A percentile compares a stretch with the other conserved stretches of the same genome.
Evolutionary conservation across 2,797 vertebrate genomes (phyloP).

Genomic region (Philypnodon macrostomus): DNA sequence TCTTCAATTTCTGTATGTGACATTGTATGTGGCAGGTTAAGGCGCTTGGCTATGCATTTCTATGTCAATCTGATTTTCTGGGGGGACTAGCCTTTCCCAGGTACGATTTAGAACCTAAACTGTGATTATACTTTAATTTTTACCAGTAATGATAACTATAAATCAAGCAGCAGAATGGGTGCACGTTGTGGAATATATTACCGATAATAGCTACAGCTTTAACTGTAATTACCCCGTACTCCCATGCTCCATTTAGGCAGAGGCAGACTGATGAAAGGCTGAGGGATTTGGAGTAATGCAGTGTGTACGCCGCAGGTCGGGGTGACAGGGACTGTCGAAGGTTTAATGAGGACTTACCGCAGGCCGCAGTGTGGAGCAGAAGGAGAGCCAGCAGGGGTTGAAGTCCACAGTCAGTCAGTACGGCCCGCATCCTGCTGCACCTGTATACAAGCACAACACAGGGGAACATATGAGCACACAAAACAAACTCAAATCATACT

Average conservation of each 20-base stretch:
- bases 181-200: neutral
- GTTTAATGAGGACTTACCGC: constrained; percentile 69
- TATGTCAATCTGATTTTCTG: neutral
- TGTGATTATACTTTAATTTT: neutral
- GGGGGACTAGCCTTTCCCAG: neutral
- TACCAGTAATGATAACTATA: constrained; percentile 1
- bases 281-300: constrained; percentile 6
- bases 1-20: constrained; percentile 9
- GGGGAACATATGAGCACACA: constrained; percentile 36
- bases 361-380: constrained; percentile 64
- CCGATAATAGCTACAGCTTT: constrained; percentile 8
- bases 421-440: constrained; percentile 72
- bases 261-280: neutral
- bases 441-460: constrained; percentile 51
- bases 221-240: constrained; percentile 8
- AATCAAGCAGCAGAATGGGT: constrained; percentile 1
- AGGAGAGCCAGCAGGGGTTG: constrained; percentile 70
- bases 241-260: neutral
- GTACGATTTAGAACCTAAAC: neutral
- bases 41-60: constrained; percentile 16
- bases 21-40: constrained; percentile 8
- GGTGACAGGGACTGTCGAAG: constrained; percentile 16
- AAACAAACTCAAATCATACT: constrained; percentile 20
- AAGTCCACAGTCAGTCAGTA: constrained; percentile 52
- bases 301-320: constrained; percentile 4